These are phyloP conservation scores for Protaetia brevitarsis DNA, from an alignment of 1,140 invertebrate genomes.

Conservation along the genomic window DNA sequence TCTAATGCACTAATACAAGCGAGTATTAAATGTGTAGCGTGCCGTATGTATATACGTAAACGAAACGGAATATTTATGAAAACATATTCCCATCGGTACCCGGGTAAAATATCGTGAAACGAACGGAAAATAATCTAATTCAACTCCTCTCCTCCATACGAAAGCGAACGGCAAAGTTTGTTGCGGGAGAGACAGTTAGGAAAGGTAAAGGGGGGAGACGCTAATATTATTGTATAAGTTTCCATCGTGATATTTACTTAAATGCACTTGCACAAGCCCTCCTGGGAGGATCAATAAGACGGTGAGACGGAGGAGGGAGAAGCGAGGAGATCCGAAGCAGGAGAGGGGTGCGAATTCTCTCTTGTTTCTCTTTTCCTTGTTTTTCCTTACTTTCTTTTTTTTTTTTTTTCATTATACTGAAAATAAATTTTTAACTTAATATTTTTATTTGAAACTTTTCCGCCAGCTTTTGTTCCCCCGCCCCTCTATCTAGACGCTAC, in stretches of 20 bases:
- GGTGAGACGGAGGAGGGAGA: not conserved
- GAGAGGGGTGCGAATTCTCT: too few species aligned
- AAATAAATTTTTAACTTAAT: conserved; percentile 19
- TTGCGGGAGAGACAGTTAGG: not conserved
- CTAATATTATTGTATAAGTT: conserved; percentile 19
- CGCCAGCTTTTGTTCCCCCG: not conserved
- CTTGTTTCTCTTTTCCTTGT: not conserved
- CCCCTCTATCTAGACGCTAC: not conserved
- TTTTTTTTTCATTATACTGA: not conserved
- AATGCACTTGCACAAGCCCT: conserved; percentile 9
- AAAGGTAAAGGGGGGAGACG: not conserved
- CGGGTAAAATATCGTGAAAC: not conserved
- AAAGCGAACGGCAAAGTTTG: not conserved
- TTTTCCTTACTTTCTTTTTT: not conserved
- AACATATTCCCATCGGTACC: conserved; percentile 6
- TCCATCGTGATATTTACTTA: conserved; percentile 14
- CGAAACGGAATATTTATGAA: conserved; percentile 1
- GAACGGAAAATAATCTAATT: conserved; percentile 7
- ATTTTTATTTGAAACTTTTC: conserved; percentile 13
- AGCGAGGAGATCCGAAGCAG: not conserved
- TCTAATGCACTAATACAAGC: not conserved
- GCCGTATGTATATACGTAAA: not conserved
- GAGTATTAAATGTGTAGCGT: too few species aligned
- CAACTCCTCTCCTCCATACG: not conserved
- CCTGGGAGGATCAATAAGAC: not conserved